These are phyloP conservation scores for Periplaneta americana DNA, from an alignment of 1,140 invertebrate genomes.

Conservation along the genomic window DNA sequence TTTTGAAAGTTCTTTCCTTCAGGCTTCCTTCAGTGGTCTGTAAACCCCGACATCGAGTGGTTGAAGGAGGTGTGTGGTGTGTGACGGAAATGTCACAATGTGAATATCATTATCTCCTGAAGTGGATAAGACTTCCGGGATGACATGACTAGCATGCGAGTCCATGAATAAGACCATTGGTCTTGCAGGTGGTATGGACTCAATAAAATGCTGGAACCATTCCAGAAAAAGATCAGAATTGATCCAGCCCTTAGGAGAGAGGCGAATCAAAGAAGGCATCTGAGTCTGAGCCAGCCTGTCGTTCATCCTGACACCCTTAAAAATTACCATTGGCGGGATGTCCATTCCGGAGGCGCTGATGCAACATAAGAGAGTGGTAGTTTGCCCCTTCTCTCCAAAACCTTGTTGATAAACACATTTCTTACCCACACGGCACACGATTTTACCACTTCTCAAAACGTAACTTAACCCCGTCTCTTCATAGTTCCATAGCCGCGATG, in stretches of 20 bases:
- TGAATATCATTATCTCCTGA: neutral
- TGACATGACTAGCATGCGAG: slow-evolving; percentile 18
- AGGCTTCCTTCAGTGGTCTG: neutral
- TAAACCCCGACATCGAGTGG: slow-evolving; percentile 1
- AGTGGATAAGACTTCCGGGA: slow-evolving; percentile 33
- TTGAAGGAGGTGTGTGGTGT: neutral
- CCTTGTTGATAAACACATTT: too few species aligned
- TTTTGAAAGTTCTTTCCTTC: neutral
- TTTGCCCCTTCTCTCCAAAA: neutral
- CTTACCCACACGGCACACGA: too few species aligned
- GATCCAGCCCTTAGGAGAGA: slow-evolving; percentile 36
- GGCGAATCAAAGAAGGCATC: slow-evolving; percentile 27
- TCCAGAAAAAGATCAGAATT: slow-evolving; percentile 30
- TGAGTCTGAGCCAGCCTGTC: slow-evolving; percentile 29
- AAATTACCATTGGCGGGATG: slow-evolving; percentile 36
- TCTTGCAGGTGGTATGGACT: slow-evolving; percentile 31
- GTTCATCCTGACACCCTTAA: slow-evolving; percentile 33
- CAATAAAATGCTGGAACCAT: slow-evolving; percentile 33
- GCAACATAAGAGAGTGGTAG: slow-evolving; percentile 8
- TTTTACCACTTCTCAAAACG: neutral
- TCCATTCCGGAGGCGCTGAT: slow-evolving; percentile 27
- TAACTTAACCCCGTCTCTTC: neutral
- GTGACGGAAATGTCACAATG: neutral
- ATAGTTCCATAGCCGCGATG: neutral
- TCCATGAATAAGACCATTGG: slow-evolving; percentile 32